Percentiles rank a stretch among this genome's conserved stretches.
Evolutionary conservation across 1,140 invertebrate genomes (phyloP).

Genomic region (Drosophila repleta): DNA sequence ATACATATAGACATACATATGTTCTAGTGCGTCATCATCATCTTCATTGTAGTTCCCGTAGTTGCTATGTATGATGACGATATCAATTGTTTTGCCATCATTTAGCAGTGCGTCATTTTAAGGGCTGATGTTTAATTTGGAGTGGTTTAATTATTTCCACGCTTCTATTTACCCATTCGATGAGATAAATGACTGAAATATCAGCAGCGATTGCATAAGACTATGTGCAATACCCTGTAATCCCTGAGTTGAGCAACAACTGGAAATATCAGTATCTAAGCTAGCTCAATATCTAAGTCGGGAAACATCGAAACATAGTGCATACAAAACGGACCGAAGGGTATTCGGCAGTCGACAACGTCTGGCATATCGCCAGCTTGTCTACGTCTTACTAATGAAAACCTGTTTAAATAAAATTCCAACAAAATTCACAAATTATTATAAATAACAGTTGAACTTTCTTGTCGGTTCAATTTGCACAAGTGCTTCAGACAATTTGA

Average conservation of each 20-base stretch:
- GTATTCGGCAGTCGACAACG: background rate
- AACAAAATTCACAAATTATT: slow-evolving; percentile 5
- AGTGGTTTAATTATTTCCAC: slow-evolving; percentile 36
- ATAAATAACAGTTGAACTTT: slow-evolving; percentile 15
- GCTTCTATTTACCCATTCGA: slow-evolving; percentile 53
- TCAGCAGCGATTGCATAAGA: background rate
- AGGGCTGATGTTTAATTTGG: slow-evolving; percentile 19
- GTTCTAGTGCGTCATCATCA: slow-evolving; percentile 13
- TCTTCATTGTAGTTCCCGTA: background rate
- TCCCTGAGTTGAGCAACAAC: too few relatives aligned
- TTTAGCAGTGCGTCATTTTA: slow-evolving; percentile 50
- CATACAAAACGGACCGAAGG: too few relatives aligned
- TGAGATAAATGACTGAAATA: slow-evolving; percentile 8
- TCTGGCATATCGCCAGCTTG: background rate
- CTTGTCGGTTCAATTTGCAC: slow-evolving; percentile 39
- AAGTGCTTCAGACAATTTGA: slow-evolving; percentile 27
- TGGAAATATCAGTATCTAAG: too few relatives aligned
- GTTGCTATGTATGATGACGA: background rate
- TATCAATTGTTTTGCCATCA: slow-evolving; percentile 28
- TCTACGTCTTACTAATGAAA: slow-evolving; percentile 17
- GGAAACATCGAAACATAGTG: too few relatives aligned
- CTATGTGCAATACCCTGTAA: background rate
- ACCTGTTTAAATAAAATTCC: slow-evolving; percentile 30
- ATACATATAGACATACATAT: background rate
- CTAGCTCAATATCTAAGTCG: too few relatives aligned